These are phyloP conservation scores for Desmodus rotundus DNA, from an alignment of 2,113 vertebrate species.

Conservation along the genomic window DNA sequence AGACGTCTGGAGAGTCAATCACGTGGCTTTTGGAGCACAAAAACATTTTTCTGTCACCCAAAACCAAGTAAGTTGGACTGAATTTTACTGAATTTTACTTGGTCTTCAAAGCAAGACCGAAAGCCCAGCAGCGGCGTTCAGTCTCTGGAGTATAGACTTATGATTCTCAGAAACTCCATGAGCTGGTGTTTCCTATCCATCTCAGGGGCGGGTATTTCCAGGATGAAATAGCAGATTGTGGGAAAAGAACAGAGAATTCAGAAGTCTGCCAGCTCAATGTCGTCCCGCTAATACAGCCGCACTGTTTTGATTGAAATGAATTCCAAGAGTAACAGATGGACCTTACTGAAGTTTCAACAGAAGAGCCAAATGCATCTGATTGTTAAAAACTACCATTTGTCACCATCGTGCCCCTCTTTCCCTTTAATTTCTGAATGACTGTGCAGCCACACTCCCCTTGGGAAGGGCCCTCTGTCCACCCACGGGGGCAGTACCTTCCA, in stretches of 20 bases:
- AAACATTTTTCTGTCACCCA: neutral
- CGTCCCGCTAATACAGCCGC: neutral
- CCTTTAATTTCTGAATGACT: neutral
- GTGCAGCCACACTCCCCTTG: neutral
- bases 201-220: neutral
- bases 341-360: neutral
- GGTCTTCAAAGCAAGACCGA: neutral
- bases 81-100: neutral
- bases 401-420: neutral
- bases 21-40: neutral
- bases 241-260: neutral
- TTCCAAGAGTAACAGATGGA: slow-evolving; percentile 19
- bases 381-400: neutral
- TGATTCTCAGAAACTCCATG: neutral
- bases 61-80: neutral
- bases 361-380: neutral
- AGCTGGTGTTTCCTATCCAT: neutral
- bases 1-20: neutral
- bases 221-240: neutral
- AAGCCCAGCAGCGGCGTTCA: neutral
- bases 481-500: neutral
- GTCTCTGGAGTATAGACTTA: neutral
- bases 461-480: neutral
- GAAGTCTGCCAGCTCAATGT: neutral
- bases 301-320: neutral